Evolutionary conservation across 2,888 invertebrate genomes (phyloP).

Genomic region (Drosophila macrospina): DNA sequence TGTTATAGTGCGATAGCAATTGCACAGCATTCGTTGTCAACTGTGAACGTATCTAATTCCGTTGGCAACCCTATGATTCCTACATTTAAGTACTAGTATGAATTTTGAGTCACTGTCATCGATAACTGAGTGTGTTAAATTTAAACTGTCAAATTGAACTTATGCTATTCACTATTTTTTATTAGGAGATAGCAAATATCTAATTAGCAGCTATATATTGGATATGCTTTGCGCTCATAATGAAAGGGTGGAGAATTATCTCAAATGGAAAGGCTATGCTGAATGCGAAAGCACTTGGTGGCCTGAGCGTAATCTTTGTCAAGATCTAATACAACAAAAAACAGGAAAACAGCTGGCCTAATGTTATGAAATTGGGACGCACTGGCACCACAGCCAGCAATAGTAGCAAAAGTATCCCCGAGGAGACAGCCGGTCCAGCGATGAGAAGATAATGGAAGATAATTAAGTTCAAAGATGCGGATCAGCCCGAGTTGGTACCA

Average conservation of each 20-base stretch:
- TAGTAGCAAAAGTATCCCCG: conserved; percentile 71
- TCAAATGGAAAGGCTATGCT: conserved; percentile 92
- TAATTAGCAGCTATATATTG: too few species aligned
- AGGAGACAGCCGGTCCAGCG: conserved; percentile 58
- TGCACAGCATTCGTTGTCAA: neutral
- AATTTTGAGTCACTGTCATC: neutral
- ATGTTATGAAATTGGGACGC: conserved; percentile 65
- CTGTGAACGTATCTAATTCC: neutral
- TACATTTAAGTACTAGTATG: neutral
- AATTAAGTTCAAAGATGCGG: conserved; percentile 97
- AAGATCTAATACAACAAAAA: conserved; percentile 91
- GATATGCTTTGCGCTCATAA: too few species aligned
- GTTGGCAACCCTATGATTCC: neutral
- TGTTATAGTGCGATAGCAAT: neutral
- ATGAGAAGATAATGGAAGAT: conserved; percentile 94
- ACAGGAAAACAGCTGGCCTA: conserved; percentile 59
- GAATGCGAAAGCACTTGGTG: conserved; percentile 96
- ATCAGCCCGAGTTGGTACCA: conserved; percentile 97
- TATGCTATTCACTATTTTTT: too few species aligned
- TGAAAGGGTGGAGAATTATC: conserved; percentile 90
- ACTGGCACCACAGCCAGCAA: conserved; percentile 40
- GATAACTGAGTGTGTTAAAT: neutral
- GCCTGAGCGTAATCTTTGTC: conserved; percentile 94
- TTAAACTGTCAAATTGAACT: neutral
- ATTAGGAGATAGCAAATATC: too few species aligned